Conservation (phyloP, 2,888 invertebrate genomes). For the Blera fallax region DNA sequence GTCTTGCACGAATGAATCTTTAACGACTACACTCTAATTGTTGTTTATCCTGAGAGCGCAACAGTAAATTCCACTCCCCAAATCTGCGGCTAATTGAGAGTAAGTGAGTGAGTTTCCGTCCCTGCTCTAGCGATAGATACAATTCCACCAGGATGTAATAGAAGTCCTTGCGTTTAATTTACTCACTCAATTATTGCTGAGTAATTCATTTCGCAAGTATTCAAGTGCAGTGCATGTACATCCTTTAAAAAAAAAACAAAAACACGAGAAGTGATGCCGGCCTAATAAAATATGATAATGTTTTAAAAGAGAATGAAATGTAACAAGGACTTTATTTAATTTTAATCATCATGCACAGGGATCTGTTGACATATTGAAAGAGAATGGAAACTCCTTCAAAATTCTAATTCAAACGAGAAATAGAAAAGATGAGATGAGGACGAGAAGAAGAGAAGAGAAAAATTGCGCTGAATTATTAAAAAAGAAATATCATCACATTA, state of each 20-base stretch:
- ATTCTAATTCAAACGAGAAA: not conserved
- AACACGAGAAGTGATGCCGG: not conserved
- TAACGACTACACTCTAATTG: not conserved
- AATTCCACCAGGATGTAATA: not conserved
- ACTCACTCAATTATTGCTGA: not conserved
- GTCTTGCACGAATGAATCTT: not conserved
- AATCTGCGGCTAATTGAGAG: not conserved
- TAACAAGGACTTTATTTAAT: not conserved
- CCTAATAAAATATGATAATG: not conserved
- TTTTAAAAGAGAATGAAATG: not conserved
- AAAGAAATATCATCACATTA: conserved; percentile 26
- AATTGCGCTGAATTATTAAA: conserved; percentile 13
- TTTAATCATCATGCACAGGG: not conserved
- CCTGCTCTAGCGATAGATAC: not conserved
- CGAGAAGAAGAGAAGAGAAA: not conserved
- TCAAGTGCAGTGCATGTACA: not conserved
- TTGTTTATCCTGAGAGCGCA: not conserved
- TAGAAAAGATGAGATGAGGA: not conserved
- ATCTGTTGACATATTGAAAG: not conserved
- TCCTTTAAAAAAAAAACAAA: not conserved
- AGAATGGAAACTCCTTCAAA: not conserved
- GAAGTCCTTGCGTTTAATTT: not conserved
- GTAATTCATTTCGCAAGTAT: not conserved
- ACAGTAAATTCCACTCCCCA: not conserved
- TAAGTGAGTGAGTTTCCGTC: not conserved